phyloP scores from a whole-genome alignment of 1,140 invertebrate genomes.

The Steinernema feltiae region DNA sequence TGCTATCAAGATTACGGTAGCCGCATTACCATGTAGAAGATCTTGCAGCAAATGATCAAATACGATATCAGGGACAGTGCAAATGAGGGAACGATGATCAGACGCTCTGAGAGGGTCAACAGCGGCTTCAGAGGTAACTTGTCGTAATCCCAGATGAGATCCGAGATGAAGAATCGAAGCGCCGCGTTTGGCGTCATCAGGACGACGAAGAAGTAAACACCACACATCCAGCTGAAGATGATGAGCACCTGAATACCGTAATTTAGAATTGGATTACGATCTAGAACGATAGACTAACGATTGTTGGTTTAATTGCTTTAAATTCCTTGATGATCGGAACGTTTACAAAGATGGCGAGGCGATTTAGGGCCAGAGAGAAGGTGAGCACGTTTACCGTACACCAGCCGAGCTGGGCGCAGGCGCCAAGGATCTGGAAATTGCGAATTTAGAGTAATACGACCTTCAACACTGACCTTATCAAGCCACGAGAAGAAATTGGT shows the following conservation, averaged over 20 bases:
- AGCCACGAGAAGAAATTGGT: too few relatives aligned
- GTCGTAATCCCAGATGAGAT: neutral
- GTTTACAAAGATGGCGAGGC: too few relatives aligned
- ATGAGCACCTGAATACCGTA: neutral
- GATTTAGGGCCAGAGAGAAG: too few relatives aligned
- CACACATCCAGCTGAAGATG: neutral
- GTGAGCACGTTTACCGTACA: too few relatives aligned
- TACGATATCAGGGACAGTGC: neutral
- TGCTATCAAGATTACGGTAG: too few relatives aligned
- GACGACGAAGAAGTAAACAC: neutral
- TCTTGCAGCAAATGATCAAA: neutral
- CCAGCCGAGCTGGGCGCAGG: neutral
- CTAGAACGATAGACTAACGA: neutral
- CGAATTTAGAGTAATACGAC: too few relatives aligned
- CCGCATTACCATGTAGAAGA: neutral
- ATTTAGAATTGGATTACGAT: neutral
- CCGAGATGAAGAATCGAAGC: neutral
- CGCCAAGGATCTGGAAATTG: neutral
- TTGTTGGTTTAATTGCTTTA: neutral
- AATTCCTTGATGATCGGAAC: neutral
- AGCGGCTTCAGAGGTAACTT: neutral
- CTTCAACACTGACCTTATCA: too few relatives aligned
- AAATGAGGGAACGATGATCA: neutral
- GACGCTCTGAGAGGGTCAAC: neutral
- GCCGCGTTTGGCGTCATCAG: neutral